These are phyloP conservation scores for Poecilia picta DNA, from an alignment of 2,797 vertebrate genomes.

Conservation along the genomic window DNA sequence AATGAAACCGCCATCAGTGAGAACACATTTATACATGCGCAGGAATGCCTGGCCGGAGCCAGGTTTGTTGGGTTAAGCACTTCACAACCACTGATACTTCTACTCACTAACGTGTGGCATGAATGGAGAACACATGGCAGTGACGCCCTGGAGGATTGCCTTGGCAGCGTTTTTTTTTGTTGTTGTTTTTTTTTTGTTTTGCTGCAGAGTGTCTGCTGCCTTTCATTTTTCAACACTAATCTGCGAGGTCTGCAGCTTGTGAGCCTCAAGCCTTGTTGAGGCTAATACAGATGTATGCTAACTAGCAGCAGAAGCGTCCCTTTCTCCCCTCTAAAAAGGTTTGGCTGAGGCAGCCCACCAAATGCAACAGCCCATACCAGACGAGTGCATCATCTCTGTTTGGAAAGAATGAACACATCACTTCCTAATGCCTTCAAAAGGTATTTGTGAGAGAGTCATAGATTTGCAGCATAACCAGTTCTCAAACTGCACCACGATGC, in stretches of 20 bases:
- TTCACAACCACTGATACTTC: conserved; percentile 46
- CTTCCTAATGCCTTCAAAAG: conserved; percentile 79
- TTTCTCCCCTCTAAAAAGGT: conserved; percentile 34
- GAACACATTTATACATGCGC: conserved; percentile 60
- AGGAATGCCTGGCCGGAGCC: conserved; percentile 28
- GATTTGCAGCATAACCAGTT: conserved; percentile 54
- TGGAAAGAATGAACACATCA: conserved; percentile 81
- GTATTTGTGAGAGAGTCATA: conserved; percentile 71
- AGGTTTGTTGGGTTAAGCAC: conserved; percentile 52
- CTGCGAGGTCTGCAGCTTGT: conserved; percentile 63
- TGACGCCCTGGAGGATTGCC: conserved; percentile 21
- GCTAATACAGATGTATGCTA: conserved; percentile 76
- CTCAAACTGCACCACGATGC: conserved; percentile 60
- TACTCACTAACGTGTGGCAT: conserved; percentile 68
- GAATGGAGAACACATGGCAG: conserved; percentile 71
- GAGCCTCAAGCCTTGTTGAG: conserved; percentile 55
- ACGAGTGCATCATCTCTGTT: conserved; percentile 75
- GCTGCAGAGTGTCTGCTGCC: conserved; percentile 38
- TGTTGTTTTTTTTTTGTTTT: conserved; percentile 6
- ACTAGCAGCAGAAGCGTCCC: conserved; percentile 72
- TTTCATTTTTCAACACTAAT: conserved; percentile 71
- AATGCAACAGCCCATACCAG: conserved; percentile 75
- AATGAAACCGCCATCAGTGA: conserved; percentile 56
- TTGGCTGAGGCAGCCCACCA: conserved; percentile 64
- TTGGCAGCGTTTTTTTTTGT: conserved; percentile 17